Evolutionary conservation across 2,888 invertebrate genomes (phyloP), one percentile per base, ranked within the genome.

Genomic region (Celastrina argiolus): DNA sequence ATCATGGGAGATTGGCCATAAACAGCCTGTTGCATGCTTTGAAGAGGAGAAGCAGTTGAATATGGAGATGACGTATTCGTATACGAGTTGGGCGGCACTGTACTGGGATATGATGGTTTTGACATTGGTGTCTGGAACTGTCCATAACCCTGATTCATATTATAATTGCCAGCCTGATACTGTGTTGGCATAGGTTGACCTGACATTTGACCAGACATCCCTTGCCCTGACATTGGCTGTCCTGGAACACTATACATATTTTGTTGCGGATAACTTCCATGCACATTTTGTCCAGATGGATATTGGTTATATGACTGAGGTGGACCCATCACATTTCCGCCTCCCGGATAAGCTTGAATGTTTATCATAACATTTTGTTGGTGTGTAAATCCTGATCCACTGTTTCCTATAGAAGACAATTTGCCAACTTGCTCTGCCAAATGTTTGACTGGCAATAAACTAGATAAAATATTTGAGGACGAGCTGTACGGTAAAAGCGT

Each of bases 341-440:
- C 84, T 36, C 92, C 92, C 5, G 93, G 93, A 74, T 93, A 93
- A 63, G 93, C 93, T 75, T 94, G 93, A 36, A 93, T 93, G 73
- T 94, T 94, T 63, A 94, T 93, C 83, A 93, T 89, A 2, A 94
- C 93, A 75, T 93, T 93, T 76, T 94, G 94, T 75, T 94, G 94
- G 74, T 93, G 93, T 66, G 93, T 91, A 63, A 88, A 91, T 1
- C 85, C 85, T 26, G 85, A 72, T 0, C 81, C 78, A 68, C 75
- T 76, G 28, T 78, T 77, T 10, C 82, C 79, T 1, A 87, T 85
- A 0, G 76, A 78, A 3, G 89, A 84, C 26, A 92, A 71, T 72
- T 91, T 90, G 14, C 91, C 90, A 14, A 92, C 91, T 77, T 90
- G 89, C 71, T 91, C 91, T 16, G 87, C 91, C 67, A 91, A 76